These are phyloP conservation scores for Serripes groenlandicus DNA, from an alignment of 2,888 invertebrate genomes.

Conservation along the genomic window DNA sequence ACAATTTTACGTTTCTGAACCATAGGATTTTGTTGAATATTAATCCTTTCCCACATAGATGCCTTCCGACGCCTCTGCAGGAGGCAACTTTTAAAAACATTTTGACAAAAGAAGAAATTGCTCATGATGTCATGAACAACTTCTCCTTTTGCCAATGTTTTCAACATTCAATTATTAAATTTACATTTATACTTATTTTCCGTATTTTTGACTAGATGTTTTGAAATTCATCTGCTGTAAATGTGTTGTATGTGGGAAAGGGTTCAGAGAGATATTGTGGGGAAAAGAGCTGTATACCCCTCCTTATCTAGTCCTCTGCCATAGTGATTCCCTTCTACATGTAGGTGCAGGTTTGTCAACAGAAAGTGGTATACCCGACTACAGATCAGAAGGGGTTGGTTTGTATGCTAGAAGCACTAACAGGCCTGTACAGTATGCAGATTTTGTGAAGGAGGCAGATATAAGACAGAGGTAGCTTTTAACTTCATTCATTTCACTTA, in stretches of 20 bases:
- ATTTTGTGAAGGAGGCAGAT: conserved; percentile 89
- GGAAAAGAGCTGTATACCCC: too few relatives aligned
- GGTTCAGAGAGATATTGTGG: neutral
- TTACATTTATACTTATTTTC: too few relatives aligned
- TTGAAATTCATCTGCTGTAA: neutral
- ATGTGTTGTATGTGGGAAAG: neutral
- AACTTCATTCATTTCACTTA: neutral
- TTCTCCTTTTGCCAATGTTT: conserved; percentile 1
- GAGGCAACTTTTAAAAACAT: too few relatives aligned
- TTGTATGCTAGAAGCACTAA: conserved; percentile 94
- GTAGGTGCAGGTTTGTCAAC: neutral
- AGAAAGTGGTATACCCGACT: conserved; percentile 89
- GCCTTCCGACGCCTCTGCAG: too few relatives aligned
- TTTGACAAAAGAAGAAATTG: neutral
- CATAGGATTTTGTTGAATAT: too few relatives aligned
- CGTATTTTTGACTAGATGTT: too few relatives aligned
- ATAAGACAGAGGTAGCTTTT: conserved; percentile 89
- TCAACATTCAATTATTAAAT: neutral
- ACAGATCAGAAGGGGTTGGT: conserved; percentile 96
- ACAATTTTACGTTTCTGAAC: too few relatives aligned
- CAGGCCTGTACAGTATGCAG: conserved; percentile 94
- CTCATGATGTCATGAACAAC: neutral
- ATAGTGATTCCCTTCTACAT: neutral
- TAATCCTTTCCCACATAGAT: too few relatives aligned
- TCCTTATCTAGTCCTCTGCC: too few relatives aligned